A percentile compares a stretch with the other conserved stretches of the same genome.
phyloP scores from a whole-genome alignment of 2,797 vertebrate genomes.

The Dallia pectoralis region DNA sequence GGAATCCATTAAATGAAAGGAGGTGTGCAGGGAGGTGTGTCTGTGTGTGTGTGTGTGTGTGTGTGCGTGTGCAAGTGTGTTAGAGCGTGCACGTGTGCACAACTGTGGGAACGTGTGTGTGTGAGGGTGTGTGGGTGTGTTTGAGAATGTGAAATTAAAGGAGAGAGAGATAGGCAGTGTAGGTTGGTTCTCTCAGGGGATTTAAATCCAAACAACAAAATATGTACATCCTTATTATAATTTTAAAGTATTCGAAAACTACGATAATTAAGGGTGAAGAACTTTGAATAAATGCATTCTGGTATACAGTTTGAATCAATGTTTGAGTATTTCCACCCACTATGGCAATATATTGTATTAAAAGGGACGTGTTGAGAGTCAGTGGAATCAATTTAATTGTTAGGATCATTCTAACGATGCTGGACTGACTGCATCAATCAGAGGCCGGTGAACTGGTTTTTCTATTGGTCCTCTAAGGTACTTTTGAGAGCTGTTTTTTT shows the following conservation, averaged over 20 bases:
- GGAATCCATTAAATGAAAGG: background rate
- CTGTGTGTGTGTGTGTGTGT: background rate
- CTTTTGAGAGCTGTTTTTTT: background rate
- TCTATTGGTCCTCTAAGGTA: background rate
- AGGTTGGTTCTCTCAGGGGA: background rate
- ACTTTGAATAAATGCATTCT: background rate
- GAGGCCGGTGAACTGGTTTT: conserved; percentile 7
- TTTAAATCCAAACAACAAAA: background rate
- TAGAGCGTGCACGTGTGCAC: background rate
- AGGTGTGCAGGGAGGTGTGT: background rate
- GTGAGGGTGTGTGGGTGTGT: background rate
- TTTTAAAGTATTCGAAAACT: background rate
- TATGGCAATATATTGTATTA: conserved; percentile 2
- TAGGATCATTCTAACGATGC: background rate
- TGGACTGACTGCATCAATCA: background rate
- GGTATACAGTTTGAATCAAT: background rate
- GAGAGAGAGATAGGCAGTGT: background rate
- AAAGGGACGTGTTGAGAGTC: background rate
- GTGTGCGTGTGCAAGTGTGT: background rate
- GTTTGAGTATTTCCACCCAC: conserved; percentile 1
- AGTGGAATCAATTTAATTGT: conserved; percentile 10
- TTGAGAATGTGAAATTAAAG: background rate
- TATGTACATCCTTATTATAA: background rate
- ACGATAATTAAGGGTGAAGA: conserved; percentile 1
- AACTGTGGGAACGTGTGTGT: background rate